Evolutionary conservation across 2,113 vertebrate species (phyloP), one percentile per base, ranked within the genome.

Genomic region (Cottus gobio): DNA sequence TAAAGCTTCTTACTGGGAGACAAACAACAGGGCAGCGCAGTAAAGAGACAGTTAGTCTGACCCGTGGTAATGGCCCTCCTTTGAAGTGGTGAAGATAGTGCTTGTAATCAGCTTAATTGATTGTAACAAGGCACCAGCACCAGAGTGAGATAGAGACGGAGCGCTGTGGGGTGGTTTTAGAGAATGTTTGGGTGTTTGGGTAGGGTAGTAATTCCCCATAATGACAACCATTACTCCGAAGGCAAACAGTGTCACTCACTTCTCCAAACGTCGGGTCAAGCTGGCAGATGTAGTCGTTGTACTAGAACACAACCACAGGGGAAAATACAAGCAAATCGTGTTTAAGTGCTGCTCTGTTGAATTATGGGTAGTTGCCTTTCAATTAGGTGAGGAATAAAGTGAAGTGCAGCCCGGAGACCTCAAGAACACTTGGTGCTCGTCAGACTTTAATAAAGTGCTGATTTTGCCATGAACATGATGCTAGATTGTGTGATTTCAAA

Each of bases 91-190:
- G 82, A 82, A 92, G 92, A 94, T 93, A 89, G 91, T 71, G 91
- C 91, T 93, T 90, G 92, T 94, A 94, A 92, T 94, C 91, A 94
- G 83, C 82, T 75, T 92, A 92, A 94, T 93, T 93, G 93, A 94
- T 94, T 93, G 91, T 93, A 94, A 92, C 90, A 85, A 93, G 93
- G 91, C 91, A 89, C 88, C 79, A 82, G 90, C 79, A 84, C 81
- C 86, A 77, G 74, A 84, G 89, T 22, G 48, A 89, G 85, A 87
- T 64, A 86, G 86, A 83, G 87, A 74, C 80, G 60, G 84, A 78
- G 78, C 50, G 15, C 67, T 67, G 85, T 85, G 75, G 91, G 89
- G 57, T 80, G 80, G 68, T 85, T 91, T 81, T 66, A 70, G 83
- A 64, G 84, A 92, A 89, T 83, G 79, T 85, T 80, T 83, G 67